Conservation (phyloP, 2,113 vertebrate species). For the Meleagris gallopavo region DNA sequence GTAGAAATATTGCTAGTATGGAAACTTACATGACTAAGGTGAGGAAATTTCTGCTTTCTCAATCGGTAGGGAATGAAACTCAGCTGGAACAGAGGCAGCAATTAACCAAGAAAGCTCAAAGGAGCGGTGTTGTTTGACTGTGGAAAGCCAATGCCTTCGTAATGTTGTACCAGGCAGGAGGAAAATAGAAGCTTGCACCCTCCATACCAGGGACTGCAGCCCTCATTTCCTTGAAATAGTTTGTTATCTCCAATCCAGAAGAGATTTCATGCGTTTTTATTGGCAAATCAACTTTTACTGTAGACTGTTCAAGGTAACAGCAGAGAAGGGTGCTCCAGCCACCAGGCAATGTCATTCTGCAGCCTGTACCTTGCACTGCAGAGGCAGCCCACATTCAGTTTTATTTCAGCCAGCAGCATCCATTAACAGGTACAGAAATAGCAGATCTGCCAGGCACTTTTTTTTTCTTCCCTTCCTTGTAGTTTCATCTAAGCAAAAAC, state of each 20-base stretch:
- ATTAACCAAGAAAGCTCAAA: not conserved
- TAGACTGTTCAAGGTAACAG: not conserved
- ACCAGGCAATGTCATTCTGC: not conserved
- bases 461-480: accelerated
- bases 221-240: not conserved
- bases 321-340: not conserved
- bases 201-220: not conserved
- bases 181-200: not conserved
- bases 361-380: not conserved
- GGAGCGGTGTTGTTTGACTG: not conserved
- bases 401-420: constrained; percentile 36
- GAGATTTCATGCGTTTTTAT: not conserved
- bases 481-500: constrained; percentile 17
- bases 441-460: constrained; percentile 7
- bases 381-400: constrained; percentile 23
- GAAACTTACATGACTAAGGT: not conserved
- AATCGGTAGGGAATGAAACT: not conserved
- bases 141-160: not conserved
- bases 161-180: not conserved
- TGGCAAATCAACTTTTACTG: not conserved
- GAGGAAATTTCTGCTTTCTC: constrained; percentile 53
- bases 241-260: not conserved
- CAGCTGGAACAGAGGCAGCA: not conserved
- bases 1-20: not conserved
- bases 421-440: constrained; percentile 60